Conservation (phyloP, 2,113 vertebrate species). For the Pangasianodon gigas region DNA sequence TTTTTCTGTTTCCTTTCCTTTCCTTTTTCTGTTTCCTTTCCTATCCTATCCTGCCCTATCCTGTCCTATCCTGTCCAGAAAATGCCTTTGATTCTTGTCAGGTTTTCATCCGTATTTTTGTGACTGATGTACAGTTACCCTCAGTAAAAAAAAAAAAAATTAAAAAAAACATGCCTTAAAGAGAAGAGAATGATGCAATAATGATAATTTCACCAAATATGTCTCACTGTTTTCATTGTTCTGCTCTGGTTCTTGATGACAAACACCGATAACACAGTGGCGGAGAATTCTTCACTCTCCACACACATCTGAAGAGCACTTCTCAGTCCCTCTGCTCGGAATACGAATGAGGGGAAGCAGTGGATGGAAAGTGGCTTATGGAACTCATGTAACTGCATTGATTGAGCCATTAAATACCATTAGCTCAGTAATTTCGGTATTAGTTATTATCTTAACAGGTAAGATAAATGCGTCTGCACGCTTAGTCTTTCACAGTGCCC, state of each 20-base stretch:
- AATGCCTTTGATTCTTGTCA: not conserved
- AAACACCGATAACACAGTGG: not conserved
- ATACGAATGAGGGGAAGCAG: conserved; percentile 42
- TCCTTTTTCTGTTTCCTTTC: not conserved
- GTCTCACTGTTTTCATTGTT: not conserved
- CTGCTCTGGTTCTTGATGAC: not conserved
- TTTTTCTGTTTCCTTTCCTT: not conserved
- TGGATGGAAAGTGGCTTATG: conserved; percentile 10
- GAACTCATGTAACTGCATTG: conserved; percentile 27
- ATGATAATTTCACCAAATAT: not conserved
- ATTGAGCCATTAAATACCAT: conserved; percentile 39
- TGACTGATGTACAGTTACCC: not conserved
- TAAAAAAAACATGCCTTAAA: not conserved
- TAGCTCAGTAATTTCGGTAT: conserved; percentile 17
- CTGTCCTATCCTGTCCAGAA: not conserved
- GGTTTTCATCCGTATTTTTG: not conserved
- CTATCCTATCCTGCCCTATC: not conserved
- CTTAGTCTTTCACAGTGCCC: not conserved
- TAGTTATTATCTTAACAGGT: conserved; percentile 35
- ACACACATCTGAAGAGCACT: conserved; percentile 21
- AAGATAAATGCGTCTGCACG: not conserved
- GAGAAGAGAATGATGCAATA: not conserved
- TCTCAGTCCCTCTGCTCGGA: conserved; percentile 26
- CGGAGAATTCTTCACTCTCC: not conserved
- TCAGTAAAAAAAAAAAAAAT: not conserved